Percentiles rank a stretch among this genome's conserved stretches.
These are phyloP conservation scores for Aepyceros melampus DNA, from an alignment of 2,113 vertebrate species.

Conservation along the genomic window DNA sequence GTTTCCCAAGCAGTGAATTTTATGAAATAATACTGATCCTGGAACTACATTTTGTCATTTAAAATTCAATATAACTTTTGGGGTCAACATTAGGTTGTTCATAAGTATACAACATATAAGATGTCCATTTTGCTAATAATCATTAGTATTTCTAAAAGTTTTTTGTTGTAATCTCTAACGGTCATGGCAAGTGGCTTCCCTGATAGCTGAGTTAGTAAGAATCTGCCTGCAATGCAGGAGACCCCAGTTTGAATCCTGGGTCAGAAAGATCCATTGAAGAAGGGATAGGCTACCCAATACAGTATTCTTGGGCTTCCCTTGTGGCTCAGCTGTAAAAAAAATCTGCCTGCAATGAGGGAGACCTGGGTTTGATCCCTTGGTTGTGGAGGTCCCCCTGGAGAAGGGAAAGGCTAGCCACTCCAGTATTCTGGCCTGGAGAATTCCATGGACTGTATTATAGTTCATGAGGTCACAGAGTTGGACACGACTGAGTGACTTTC, in stretches of 20 bases:
- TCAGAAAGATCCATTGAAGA: rapidly evolving
- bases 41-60: not conserved
- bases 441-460: not conserved
- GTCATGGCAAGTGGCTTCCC: not conserved
- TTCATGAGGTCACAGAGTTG: rapidly evolving
- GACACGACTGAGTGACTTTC: not conserved
- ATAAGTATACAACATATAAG: not conserved
- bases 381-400: not conserved
- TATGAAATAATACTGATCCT: not conserved
- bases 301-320: not conserved
- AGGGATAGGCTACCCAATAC: not conserved
- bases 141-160: not conserved
- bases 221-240: not conserved
- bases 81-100: not conserved
- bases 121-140: not conserved
- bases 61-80: not conserved
- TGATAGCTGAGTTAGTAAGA: not conserved
- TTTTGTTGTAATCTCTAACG: not conserved
- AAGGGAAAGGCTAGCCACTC: not conserved
- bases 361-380: not conserved
- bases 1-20: not conserved
- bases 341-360: not conserved
- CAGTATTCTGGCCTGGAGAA: not conserved
- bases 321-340: not conserved
- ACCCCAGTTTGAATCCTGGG: not conserved